Percentiles rank a stretch among this genome's conserved stretches.
Conservation (phyloP, 2,797 vertebrate species). For the Spea hammondii region DNA sequence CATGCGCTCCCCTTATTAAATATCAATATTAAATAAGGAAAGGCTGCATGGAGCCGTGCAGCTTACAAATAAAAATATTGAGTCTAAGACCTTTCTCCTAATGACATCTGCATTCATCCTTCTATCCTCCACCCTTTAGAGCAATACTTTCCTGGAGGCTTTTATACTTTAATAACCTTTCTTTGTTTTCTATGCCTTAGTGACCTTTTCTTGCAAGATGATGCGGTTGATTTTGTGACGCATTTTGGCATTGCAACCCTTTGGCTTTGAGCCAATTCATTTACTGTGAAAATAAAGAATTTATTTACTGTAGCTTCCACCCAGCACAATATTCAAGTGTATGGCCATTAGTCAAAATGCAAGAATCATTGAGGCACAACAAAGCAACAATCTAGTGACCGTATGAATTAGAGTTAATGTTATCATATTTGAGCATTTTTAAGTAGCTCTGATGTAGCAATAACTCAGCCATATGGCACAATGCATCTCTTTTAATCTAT, state of each 20-base stretch:
- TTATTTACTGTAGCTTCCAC: constrained; percentile 19
- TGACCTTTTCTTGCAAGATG: constrained; percentile 41
- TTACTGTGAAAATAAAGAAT: constrained; percentile 23
- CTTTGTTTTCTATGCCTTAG: constrained; percentile 39
- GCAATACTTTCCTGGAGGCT: constrained; percentile 19
- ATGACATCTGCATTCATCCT: constrained; percentile 3
- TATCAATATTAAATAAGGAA: constrained; percentile 29
- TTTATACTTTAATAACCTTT: constrained; percentile 29
- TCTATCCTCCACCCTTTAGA: background rate
- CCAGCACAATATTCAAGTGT: constrained; percentile 28
- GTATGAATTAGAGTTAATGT: constrained; percentile 48
- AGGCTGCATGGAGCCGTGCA: constrained; percentile 25
- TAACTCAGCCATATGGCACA: constrained; percentile 50
- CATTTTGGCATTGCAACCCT: constrained; percentile 19
- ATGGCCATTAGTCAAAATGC: constrained; percentile 34
- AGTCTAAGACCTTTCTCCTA: constrained; percentile 31
- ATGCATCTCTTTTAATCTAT: constrained; percentile 47
- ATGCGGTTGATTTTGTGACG: constrained; percentile 27
- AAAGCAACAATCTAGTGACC: constrained; percentile 42
- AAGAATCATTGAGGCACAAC: constrained; percentile 22
- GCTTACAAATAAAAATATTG: constrained; percentile 9
- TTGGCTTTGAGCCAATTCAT: constrained; percentile 32
- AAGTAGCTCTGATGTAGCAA: constrained; percentile 46
- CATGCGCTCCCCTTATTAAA: constrained; percentile 36
- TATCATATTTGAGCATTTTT: constrained; percentile 49